Conservation (phyloP, 1,140 invertebrate genomes). For the Drosophila kepulauana region DNA sequence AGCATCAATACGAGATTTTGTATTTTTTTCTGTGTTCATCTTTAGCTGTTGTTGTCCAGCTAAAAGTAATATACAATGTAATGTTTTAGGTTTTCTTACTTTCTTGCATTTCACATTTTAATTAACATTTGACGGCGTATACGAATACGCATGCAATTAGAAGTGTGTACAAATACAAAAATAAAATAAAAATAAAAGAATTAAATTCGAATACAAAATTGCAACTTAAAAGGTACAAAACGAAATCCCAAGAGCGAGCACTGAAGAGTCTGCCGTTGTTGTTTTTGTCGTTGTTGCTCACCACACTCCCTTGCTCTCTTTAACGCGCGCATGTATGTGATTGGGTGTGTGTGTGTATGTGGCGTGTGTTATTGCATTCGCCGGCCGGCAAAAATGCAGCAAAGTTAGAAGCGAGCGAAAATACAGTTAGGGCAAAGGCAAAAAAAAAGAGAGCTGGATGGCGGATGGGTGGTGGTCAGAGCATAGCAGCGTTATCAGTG, state of each 20-base stretch:
- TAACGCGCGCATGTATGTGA: slow-evolving; percentile 18
- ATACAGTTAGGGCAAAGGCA: slow-evolving; percentile 12
- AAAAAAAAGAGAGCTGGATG: slow-evolving; percentile 8
- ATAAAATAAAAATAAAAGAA: slow-evolving; percentile 43
- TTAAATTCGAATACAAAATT: slow-evolving; percentile 48
- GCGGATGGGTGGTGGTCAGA: background rate
- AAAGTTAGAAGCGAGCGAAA: slow-evolving; percentile 5
- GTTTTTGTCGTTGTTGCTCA: background rate
- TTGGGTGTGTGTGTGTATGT: slow-evolving; percentile 19
- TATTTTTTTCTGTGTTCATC: background rate
- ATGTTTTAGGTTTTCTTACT: slow-evolving; percentile 31
- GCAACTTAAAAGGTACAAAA: slow-evolving; percentile 27
- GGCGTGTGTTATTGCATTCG: slow-evolving; percentile 36
- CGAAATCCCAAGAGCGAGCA: slow-evolving; percentile 25
- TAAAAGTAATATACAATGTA: slow-evolving; percentile 9
- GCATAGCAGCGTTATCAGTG: background rate
- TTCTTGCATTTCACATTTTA: slow-evolving; percentile 77
- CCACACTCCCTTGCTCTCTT: slow-evolving; percentile 21
- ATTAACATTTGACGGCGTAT: slow-evolving; percentile 77
- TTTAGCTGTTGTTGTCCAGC: background rate
- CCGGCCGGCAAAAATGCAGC: slow-evolving; percentile 68
- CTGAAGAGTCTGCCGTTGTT: background rate
- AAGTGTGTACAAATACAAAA: slow-evolving; percentile 64
- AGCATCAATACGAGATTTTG: background rate
- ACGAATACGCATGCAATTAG: slow-evolving; percentile 72